Evolutionary conservation across 1,140 invertebrate genomes (phyloP).

Genomic region (Chionoecetes opilio): DNA sequence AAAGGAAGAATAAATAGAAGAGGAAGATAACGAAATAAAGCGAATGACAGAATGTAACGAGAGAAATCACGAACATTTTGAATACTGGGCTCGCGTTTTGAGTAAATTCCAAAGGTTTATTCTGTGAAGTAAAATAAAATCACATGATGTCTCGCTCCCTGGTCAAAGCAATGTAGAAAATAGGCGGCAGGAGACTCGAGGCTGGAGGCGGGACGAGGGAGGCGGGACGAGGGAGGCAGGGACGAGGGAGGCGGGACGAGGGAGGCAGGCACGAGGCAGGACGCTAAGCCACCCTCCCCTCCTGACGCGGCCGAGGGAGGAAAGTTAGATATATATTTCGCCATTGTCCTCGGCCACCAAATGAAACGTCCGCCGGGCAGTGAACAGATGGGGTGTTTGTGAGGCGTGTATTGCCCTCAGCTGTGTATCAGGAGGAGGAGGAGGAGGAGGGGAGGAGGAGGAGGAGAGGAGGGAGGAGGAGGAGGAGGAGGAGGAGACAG

Average conservation of each 20-base stretch:
- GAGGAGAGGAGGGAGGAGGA: not conserved
- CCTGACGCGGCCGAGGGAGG: not conserved
- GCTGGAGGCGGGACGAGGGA: not conserved
- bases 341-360: not conserved
- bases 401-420: not conserved
- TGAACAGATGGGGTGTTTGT: not conserved
- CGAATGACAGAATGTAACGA: not conserved
- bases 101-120: not conserved
- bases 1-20: not conserved
- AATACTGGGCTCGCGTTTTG: not conserved
- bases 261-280: not conserved
- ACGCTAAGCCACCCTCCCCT: not conserved
- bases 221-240: not conserved
- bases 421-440: not conserved
- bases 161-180: not conserved
- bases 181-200: not conserved
- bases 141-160: not conserved
- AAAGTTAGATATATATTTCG: slow-evolving; percentile 31
- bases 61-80: not conserved
- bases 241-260: not conserved
- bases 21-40: not conserved
- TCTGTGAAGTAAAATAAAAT: not conserved
- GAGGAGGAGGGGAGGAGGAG: slow-evolving; percentile 12
- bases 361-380: not conserved
- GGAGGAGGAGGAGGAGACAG: not conserved